A percentile compares a stretch with the other conserved stretches of the same genome.
These are phyloP conservation scores for Brachionus manjavacas DNA, from an alignment of 1,140 invertebrate genomes.

Conservation along the genomic window DNA sequence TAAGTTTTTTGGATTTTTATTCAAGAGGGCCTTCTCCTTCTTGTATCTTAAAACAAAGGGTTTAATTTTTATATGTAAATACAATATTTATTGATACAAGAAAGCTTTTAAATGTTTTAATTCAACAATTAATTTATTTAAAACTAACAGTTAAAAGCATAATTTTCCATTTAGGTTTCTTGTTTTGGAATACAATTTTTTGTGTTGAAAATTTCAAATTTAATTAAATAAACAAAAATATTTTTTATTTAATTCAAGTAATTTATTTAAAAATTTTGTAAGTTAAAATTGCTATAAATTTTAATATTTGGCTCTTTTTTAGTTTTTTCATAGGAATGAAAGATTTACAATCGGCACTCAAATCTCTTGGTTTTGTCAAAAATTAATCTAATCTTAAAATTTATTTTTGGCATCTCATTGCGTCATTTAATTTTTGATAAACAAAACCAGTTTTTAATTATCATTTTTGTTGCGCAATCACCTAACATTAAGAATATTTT, in stretches of 20 bases:
- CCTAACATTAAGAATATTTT: neutral
- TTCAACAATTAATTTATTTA: neutral
- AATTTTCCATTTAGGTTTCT: neutral
- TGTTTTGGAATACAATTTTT: neutral
- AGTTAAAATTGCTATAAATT: neutral
- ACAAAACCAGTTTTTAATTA: neutral
- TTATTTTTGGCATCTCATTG: neutral
- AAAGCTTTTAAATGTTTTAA: neutral
- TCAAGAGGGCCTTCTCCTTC: neutral
- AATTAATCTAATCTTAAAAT: neutral
- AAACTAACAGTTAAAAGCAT: neutral
- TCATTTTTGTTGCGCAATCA: neutral
- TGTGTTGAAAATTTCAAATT: neutral
- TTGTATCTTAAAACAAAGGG: neutral
- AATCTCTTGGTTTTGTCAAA: neutral
- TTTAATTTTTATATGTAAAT: neutral
- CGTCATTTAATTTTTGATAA: neutral
- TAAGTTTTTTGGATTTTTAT: constrained; percentile 6
- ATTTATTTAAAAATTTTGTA: neutral
- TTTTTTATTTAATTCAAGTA: neutral
- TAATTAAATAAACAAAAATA: neutral
- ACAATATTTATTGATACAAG: neutral
- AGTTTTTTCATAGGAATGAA: neutral
- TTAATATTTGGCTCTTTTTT: neutral
- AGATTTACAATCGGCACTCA: neutral